Evolutionary conservation across 2,797 vertebrate genomes (phyloP).

Genomic region (Phyllotis vaccarum): DNA sequence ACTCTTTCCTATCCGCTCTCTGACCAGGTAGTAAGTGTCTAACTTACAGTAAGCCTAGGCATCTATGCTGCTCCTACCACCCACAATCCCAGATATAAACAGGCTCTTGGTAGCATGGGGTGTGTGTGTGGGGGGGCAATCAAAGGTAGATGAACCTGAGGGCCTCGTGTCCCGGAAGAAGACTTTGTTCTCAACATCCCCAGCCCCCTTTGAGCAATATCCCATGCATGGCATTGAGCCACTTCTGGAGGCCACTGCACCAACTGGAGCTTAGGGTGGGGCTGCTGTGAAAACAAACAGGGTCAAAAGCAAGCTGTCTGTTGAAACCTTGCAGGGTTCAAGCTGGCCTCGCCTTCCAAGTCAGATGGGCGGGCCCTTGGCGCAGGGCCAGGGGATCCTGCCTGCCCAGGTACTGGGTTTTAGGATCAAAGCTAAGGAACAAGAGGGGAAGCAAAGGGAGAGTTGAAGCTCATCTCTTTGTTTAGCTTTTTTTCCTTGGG

Average conservation of each 20-base stretch:
- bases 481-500: neutral
- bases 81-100: neutral
- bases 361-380: neutral
- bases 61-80: neutral
- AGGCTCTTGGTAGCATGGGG: neutral
- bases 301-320: conserved; percentile 75
- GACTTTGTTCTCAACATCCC: conserved; percentile 14
- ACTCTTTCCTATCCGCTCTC: neutral
- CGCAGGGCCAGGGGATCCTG: neutral
- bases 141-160: conserved; percentile 22
- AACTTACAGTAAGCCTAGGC: neutral
- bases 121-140: too few relatives aligned
- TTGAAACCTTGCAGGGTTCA: conserved; percentile 76
- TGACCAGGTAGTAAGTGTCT: neutral
- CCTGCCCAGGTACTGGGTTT: neutral
- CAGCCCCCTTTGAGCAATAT: conserved; percentile 62
- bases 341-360: conserved; percentile 30
- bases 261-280: conserved; percentile 64
- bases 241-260: conserved; percentile 50
- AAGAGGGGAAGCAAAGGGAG: neutral
- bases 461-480: conserved; percentile 5
- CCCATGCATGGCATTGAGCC: conserved; percentile 39
- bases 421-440: neutral
- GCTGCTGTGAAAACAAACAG: conserved; percentile 75
- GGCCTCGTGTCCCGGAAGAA: conserved; percentile 50